Conservation (phyloP, 2,888 invertebrate genomes). For the Dione juno region DNA sequence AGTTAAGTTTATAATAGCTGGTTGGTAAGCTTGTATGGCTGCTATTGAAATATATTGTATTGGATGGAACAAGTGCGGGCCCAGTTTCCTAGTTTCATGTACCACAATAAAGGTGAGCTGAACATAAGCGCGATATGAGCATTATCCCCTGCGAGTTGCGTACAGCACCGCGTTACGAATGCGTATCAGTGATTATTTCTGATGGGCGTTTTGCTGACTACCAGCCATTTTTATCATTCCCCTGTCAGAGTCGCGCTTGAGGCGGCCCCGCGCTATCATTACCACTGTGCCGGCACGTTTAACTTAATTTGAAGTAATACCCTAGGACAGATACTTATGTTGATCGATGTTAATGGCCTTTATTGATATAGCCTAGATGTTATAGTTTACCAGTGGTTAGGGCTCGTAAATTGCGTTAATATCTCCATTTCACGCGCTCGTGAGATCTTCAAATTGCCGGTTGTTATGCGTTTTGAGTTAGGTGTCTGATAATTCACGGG, state of each 20-base stretch:
- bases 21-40: too few relatives aligned
- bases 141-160: not conserved
- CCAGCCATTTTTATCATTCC: slow-evolving; percentile 50
- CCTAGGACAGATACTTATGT: slow-evolving; percentile 69
- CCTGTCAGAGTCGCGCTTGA: slow-evolving; percentile 47
- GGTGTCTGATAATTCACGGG: slow-evolving; percentile 62
- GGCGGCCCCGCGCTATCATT: slow-evolving; percentile 61
- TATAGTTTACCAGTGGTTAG: slow-evolving; percentile 68
- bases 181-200: slow-evolving; percentile 31
- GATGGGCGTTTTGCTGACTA: slow-evolving; percentile 38
- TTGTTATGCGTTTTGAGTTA: slow-evolving; percentile 70
- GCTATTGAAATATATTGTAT: too few relatives aligned
- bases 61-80: too few relatives aligned
- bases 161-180: slow-evolving; percentile 17
- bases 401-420: slow-evolving; percentile 71
- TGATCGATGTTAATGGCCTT: slow-evolving; percentile 80
- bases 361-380: slow-evolving; percentile 79
- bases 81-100: too few relatives aligned
- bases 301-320: slow-evolving; percentile 74
- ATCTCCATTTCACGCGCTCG: slow-evolving; percentile 68
- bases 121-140: not conserved
- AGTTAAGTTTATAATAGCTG: too few relatives aligned
- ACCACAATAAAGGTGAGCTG: not conserved
- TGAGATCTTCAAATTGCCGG: slow-evolving; percentile 68
- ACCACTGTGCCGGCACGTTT: slow-evolving; percentile 57